Base-by-base conservation (phyloP, 1,140 invertebrate species). In the Mercenaria mercenaria region DNA sequence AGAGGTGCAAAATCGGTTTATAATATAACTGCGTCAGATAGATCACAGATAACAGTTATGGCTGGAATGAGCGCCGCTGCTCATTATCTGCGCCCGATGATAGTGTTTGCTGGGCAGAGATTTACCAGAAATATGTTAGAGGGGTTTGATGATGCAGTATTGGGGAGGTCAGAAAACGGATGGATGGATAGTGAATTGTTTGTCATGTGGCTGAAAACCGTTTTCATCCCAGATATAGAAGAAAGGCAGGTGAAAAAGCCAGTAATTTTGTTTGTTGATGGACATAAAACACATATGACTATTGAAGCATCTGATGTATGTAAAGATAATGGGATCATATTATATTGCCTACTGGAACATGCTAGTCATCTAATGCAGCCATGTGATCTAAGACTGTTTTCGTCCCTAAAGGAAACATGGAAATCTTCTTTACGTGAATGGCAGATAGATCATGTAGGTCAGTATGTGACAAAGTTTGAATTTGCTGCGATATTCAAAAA, bases 281-380 rank as follows among this genome's bases (percentile, higher is more conserved):
- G 84, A 23, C 90, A 91, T 64, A 52, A 15, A 13, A 91, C 74
- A 8, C 77, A 88, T 59, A 23, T 80, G 56, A 64, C 84, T 23
- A 41, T 88, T n/a, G 50, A 67, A 39, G 77, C 85, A 0, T 72
- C n/a, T 23, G 41, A 56, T 47, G 29, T 91, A 6, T 91, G 79
- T 29, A 43, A 47, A 61, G 67, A 82, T 0, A 91, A 88, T 56
- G 64, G 41, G 1, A 88, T 91, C 1, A 43, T 88, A 52, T 39
- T 87, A 29, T 91, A 91, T 52, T 81, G 77, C 32, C 56, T 91
- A 0, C 43, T 86, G 29, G 43, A 79, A 83, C 77, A 91, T 41
- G 59, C 77, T 11, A 59, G 3, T n/a, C 83, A 88, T 50, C n/a
- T 91, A 26, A 74, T 74, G 32, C 83, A 85, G 50, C 64, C 64